Conservation (phyloP, 2,113 vertebrate genomes). For the Hemiscyllium ocellatum region DNA sequence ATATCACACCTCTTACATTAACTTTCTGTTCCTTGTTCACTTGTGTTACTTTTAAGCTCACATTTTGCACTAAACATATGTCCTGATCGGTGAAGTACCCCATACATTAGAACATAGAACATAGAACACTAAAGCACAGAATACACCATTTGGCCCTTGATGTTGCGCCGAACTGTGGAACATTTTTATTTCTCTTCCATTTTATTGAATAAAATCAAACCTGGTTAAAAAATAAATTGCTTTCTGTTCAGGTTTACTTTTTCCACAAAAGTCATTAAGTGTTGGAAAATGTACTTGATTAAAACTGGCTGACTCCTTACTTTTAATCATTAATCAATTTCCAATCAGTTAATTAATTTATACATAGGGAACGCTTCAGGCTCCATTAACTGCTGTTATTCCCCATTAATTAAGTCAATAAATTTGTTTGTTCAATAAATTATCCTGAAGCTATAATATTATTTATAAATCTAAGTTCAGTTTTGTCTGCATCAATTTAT, state of each 20-base stretch:
- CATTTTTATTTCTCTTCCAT: background rate
- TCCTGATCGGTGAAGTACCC: background rate
- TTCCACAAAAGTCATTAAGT: background rate
- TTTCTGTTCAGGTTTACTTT: background rate
- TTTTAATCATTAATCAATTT: background rate
- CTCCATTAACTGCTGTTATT: background rate
- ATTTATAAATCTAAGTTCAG: background rate
- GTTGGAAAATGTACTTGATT: background rate
- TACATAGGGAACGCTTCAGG: background rate
- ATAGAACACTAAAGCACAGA: too few species aligned
- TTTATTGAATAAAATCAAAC: background rate
- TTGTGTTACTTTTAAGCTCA: background rate
- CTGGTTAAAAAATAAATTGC: background rate
- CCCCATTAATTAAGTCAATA: background rate
- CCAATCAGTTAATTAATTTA: background rate
- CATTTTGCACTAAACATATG: background rate
- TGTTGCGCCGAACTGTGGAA: too few species aligned
- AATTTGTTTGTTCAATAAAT: background rate
- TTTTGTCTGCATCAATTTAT: background rate
- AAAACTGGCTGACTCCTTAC: background rate
- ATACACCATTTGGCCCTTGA: too few species aligned
- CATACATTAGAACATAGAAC: background rate
- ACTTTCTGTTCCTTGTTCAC: background rate
- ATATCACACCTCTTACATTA: background rate
- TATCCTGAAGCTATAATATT: background rate